Evolutionary conservation across 2,888 invertebrate genomes (phyloP).

Genomic region (Dromius quadrimaculatus): DNA sequence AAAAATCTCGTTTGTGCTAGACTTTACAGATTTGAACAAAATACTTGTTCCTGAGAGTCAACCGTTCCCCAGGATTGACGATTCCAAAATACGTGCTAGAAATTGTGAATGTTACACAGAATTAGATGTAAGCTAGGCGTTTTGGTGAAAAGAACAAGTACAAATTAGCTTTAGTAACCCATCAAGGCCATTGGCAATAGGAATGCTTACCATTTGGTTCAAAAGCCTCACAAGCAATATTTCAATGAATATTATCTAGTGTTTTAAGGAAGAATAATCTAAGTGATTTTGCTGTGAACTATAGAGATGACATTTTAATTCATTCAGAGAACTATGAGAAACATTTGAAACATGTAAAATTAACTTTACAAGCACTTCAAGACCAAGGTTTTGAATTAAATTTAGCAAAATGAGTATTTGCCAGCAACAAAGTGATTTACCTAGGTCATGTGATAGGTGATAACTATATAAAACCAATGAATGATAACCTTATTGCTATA

Average conservation of each 20-base stretch:
- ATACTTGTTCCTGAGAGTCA: neutral
- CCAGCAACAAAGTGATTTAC: slow-evolving; percentile 23
- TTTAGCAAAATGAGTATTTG: slow-evolving; percentile 41
- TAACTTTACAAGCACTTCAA: slow-evolving; percentile 22
- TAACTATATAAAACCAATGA: slow-evolving; percentile 38
- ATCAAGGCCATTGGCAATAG: neutral
- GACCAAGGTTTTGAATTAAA: slow-evolving; percentile 39
- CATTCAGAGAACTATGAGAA: slow-evolving; percentile 53
- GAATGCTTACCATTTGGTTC: neutral
- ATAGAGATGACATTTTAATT: slow-evolving; percentile 55
- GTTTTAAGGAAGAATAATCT: slow-evolving; percentile 49
- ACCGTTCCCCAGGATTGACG: neutral
- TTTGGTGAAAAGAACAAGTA: neutral
- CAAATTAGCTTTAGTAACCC: neutral
- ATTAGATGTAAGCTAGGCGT: neutral
- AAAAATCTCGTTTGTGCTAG: neutral
- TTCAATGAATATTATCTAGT: slow-evolving; percentile 53
- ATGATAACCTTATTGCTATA: slow-evolving; percentile 50
- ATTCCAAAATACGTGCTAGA: neutral
- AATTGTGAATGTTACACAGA: neutral
- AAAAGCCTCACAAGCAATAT: slow-evolving; percentile 48
- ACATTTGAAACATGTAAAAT: slow-evolving; percentile 50
- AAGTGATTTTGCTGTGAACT: slow-evolving; percentile 52
- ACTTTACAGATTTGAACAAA: neutral
- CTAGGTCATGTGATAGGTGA: slow-evolving; percentile 38